Evolutionary conservation across 1,140 invertebrate genomes (phyloP).

Genomic region (Sitophilus oryzae): DNA sequence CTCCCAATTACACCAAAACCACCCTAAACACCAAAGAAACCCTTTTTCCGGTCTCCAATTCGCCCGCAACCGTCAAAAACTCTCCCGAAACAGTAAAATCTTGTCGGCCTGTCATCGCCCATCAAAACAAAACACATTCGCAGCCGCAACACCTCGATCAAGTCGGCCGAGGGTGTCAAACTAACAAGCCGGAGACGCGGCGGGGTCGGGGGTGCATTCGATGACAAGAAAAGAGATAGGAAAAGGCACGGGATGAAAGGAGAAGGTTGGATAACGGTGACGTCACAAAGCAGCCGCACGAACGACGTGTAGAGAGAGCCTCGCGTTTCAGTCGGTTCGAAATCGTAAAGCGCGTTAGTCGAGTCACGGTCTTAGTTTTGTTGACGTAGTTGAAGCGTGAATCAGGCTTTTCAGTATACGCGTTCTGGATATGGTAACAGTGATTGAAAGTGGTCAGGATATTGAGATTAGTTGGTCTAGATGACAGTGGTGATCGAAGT

Average conservation of each 20-base stretch:
- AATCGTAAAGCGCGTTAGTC: conserved; percentile 3
- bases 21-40: too few relatives aligned
- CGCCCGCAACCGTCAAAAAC: background rate
- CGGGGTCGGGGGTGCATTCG: background rate
- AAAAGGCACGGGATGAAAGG: conserved; percentile 26
- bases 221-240: too few relatives aligned
- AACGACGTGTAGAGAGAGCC: conserved; percentile 28
- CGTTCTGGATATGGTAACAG: too few relatives aligned
- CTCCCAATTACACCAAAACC: too few relatives aligned
- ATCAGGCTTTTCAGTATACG: too few relatives aligned
- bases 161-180: conserved; percentile 39
- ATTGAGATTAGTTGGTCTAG: background rate
- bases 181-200: conserved; percentile 6
- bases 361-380: conserved; percentile 3
- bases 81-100: background rate
- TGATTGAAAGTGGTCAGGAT: background rate
- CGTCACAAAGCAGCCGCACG: conserved; percentile 35
- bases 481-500: too few relatives aligned
- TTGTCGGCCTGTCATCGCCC: conserved; percentile 15
- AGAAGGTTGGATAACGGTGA: conserved; percentile 40
- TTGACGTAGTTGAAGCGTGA: too few relatives aligned
- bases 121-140: conserved; percentile 23
- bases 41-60: background rate
- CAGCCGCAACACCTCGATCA: conserved; percentile 24
- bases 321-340: conserved; percentile 31